Conservation (phyloP, 2,797 vertebrate species). For the Amphiprion clarkii region DNA sequence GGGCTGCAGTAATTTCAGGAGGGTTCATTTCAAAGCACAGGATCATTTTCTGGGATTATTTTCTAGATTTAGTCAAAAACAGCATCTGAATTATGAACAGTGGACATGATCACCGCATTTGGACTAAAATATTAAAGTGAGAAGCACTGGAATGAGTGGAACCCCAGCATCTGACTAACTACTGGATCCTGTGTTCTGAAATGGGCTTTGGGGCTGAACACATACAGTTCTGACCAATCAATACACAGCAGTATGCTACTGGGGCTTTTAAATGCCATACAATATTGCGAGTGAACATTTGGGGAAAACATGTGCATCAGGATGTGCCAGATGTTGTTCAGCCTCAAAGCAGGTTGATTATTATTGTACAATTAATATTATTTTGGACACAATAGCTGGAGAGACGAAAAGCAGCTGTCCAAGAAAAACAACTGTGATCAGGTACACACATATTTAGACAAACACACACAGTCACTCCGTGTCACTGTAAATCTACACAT, state of each 20-base stretch:
- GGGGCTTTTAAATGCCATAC: neutral
- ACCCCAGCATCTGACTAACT: too few relatives aligned
- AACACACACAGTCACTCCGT: conserved; percentile 22
- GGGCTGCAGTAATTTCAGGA: conserved; percentile 32
- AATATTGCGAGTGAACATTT: neutral
- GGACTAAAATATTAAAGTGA: too few relatives aligned
- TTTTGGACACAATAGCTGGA: conserved; percentile 45
- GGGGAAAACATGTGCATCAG: neutral
- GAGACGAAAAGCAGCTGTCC: conserved; percentile 37
- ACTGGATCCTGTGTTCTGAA: conserved; percentile 62
- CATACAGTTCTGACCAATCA: conserved; percentile 4
- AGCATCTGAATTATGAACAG: neutral
- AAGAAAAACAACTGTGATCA: conserved; percentile 28
- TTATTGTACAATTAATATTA: conserved; percentile 44
- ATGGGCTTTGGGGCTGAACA: conserved; percentile 61
- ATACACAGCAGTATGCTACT: neutral
- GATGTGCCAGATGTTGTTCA: conserved; percentile 58
- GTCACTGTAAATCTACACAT: neutral
- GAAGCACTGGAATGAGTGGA: neutral
- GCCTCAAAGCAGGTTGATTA: conserved; percentile 62
- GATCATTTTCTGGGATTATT: conserved; percentile 23
- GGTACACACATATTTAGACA: conserved; percentile 31
- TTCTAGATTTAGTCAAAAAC: neutral
- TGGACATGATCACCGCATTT: too few relatives aligned
- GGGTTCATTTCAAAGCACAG: conserved; percentile 65